Conservation (phyloP, 2,888 invertebrate species). For the Drosophila putrida region DNA sequence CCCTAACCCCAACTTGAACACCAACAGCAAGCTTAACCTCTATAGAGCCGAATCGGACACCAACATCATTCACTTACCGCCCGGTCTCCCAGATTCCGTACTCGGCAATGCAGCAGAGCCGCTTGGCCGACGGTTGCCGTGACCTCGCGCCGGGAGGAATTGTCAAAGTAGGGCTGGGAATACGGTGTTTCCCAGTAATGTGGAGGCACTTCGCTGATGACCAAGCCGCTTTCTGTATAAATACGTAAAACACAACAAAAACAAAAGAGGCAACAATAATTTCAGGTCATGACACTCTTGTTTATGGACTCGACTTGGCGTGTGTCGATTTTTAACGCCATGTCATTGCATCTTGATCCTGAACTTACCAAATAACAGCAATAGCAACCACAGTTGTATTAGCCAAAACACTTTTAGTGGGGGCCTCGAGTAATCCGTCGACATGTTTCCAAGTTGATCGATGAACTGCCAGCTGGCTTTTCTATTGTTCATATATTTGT, state of each 20-base stretch:
- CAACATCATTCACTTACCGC: conserved; percentile 89
- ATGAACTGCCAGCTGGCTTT: conserved; percentile 51
- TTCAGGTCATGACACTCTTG: conserved; percentile 36
- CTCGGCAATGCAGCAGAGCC: conserved; percentile 93
- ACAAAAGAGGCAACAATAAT: conserved; percentile 11
- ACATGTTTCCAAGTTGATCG: conserved; percentile 74
- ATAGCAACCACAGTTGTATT: conserved; percentile 80
- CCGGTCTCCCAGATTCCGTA: conserved; percentile 94
- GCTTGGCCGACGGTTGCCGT: conserved; percentile 95
- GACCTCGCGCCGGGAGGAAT: conserved; percentile 93
- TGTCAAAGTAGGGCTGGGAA: conserved; percentile 95
- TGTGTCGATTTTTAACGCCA: conserved; percentile 41
- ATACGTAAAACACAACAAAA: conserved; percentile 27
- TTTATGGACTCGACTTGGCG: conserved; percentile 21
- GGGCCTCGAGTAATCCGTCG: conserved; percentile 74
- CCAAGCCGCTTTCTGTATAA: conserved; percentile 82
- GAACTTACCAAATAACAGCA: conserved; percentile 82
- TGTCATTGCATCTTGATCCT: conserved; percentile 60
- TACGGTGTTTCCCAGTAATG: conserved; percentile 88
- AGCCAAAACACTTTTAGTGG: conserved; percentile 70
- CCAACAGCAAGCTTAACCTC: not conserved
- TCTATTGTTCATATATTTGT: conserved; percentile 12
- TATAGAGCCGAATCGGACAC: conserved; percentile 8
- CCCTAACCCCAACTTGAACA: not conserved
- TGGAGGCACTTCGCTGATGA: conserved; percentile 84